Percentiles rank a stretch among this genome's conserved stretches.
Evolutionary conservation across 2,113 vertebrate species (phyloP).

Genomic region (Mixornis gularis): DNA sequence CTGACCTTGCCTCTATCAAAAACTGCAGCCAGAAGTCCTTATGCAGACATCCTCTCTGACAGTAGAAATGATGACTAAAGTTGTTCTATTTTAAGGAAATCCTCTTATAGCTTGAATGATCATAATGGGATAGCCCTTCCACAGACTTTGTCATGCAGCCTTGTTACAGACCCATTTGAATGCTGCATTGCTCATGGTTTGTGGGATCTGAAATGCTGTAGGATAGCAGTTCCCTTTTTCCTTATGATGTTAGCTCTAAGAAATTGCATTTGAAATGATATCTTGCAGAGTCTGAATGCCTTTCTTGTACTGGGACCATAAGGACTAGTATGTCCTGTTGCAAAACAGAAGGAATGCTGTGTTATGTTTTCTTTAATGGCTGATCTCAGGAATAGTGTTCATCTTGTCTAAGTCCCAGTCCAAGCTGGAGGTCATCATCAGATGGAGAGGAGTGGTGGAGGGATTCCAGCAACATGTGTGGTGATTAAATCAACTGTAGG

Average conservation of each 20-base stretch:
- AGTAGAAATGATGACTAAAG: background rate
- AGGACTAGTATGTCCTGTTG: background rate
- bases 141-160: background rate
- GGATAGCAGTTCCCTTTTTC: background rate
- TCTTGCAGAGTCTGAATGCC: background rate
- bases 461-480: background rate
- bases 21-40: background rate
- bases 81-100: background rate
- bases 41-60: background rate
- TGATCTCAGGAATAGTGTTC: background rate
- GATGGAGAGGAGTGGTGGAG: background rate
- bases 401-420: background rate
- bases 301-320: background rate
- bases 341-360: background rate
- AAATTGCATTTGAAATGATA: background rate
- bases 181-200: background rate
- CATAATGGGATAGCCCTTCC: background rate
- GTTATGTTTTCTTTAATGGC: background rate
- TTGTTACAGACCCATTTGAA: background rate
- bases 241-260: background rate
- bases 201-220: background rate
- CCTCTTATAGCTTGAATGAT: background rate
- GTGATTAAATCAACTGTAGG: background rate
- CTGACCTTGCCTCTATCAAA: background rate
- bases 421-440: background rate